Base-by-base conservation (phyloP, 1,140 invertebrate genomes). In the Callitettix versicolor region DNA sequence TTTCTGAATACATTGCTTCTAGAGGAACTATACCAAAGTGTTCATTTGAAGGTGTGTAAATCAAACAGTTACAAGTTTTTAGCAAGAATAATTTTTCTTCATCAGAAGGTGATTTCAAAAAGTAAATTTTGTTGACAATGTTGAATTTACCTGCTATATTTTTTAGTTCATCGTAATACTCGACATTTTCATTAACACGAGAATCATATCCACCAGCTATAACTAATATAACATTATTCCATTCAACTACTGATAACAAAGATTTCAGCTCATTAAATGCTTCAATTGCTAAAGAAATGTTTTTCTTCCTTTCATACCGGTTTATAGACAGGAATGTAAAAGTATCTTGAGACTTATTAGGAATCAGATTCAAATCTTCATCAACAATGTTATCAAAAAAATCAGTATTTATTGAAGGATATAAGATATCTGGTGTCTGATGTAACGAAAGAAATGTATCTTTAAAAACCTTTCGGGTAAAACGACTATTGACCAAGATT, bases 21-120 rank as follows among this genome's bases (percentile, higher is more conserved):
- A 99, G 72, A 1, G 97, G 97, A 6, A 99, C 97, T 66, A 99
- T 99, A 4, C 97, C 97, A 79, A 99, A 99, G 75, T 99, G 97
- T 70, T 99, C 97, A 68, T 91, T 91, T 0, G 84, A 79, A 3
- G 97, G 97, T 17, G 97, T 99, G 62, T 99, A 99, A 14, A 99
- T 64, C 3, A 99, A 70, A 65, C 85, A 82, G 60, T 80, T 76
- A 65, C 85, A 84, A 54, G 80, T 68, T 44, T 80, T 74, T 3
- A 99, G 71, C 15, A 98, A 69, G 3, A 82, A 76, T 21, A 88
- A 76, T 72, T 98, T 98, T 40, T 86, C 76, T 48, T 79, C 73
- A 69, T 97, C 93, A 59, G 79, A 83, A 12, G 92, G 86, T 0
- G 93, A 97, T 60, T 85, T 81, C 14, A 97, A 70, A 66, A 98